Evolutionary conservation across 2,797 vertebrate species (phyloP), one percentile per base, ranked within the genome.

Genomic region (Macropodus opercularis): DNA sequence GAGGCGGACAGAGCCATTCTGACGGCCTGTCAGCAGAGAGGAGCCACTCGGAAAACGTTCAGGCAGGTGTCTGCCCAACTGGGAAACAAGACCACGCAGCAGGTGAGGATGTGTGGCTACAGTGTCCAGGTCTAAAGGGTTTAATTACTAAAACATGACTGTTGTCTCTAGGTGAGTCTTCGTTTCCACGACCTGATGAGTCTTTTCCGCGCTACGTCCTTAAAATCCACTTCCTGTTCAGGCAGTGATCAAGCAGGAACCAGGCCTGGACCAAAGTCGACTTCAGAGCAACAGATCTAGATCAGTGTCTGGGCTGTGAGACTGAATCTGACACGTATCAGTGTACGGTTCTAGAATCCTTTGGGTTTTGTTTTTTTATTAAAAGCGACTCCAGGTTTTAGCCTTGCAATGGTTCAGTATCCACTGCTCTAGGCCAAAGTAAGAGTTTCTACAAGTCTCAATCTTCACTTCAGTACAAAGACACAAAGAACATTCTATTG

Each of bases 1-100:
- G 95, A 98, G 63, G 95, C 93, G 0, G 97, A 99, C 85, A 93
- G 95, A 0, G 84, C 93, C 50, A 96, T 99, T 74, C 91, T 99
- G n/a, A 97, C 94, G 1, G 81, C 91, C 56, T 98, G 97, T 60
- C 94, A 96, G 89, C 92, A 93, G 81, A 89, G 69, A 23, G 96
- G 97, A 66, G 95, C 97, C 27, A 95, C 90, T 3, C 74, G 82
- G 1, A 93, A 88, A n/a, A 97, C 96, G 0, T 98, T 99, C 77
- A 81, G 77, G 0, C 75, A 84, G 27, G 89, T 99, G 61, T 96
- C 97, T 0, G 63, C 85, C 60, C 93, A 92, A 42, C 87, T 99
- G 38, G 92, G 92, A 43, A 95, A 96, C 85, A 98, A 96, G 80
- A 96, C 94, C 0, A 75, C 94, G 0, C 72, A 81, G 0, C 94